Base-by-base conservation (phyloP, 2,888 invertebrate genomes). In the Opisthograptis luteolata region DNA sequence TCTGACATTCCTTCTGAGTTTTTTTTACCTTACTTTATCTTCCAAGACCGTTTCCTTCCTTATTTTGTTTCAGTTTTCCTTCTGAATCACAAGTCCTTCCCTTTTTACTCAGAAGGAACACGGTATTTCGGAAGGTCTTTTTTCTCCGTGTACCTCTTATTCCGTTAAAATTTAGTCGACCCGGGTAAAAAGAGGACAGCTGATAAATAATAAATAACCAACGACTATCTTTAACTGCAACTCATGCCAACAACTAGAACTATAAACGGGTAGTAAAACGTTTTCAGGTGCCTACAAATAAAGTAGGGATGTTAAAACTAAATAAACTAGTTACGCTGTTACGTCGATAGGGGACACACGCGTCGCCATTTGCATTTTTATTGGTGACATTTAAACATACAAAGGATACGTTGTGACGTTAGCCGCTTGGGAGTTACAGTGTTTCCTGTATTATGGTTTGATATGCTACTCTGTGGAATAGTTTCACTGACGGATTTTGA, bases 281-380 rank as follows among this genome's bases (percentile, higher is more conserved):
- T 50, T 24, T 39, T 19, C 31, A 31, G 37, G 42, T 46, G 27
- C 37, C 25, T 48, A 47, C 39, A 44, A 48, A 48, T 44, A 54
- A 53, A 54, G 39, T 39, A 25, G 25, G 12, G 9, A 24, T 30
- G 44, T 44, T 51, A 51, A 76, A 81, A 79, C 76, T 75, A 78
- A 72, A 80, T 81, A 82, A 85, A 84, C 79, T 83, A 79, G 79
- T 81, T 79, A 68, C 67, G n/a, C n/a, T n/a, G n/a, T n/a, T n/a
- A 70, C 67, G 76, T 78, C 80, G 70, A 70, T 68, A 72, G 71
- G 68, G 66, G 66, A 65, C 71, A 76, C 73, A 76, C 76, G 76
- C 79, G 76, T 73, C 68, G 68, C 64, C 58, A 87, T 87, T 87
- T 85, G 79, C 86, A 87, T 87, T 85, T 87, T 86, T 86, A 87